phyloP scores from a whole-genome alignment of 2,888 invertebrate species.

The Drosophila meridionalis region DNA sequence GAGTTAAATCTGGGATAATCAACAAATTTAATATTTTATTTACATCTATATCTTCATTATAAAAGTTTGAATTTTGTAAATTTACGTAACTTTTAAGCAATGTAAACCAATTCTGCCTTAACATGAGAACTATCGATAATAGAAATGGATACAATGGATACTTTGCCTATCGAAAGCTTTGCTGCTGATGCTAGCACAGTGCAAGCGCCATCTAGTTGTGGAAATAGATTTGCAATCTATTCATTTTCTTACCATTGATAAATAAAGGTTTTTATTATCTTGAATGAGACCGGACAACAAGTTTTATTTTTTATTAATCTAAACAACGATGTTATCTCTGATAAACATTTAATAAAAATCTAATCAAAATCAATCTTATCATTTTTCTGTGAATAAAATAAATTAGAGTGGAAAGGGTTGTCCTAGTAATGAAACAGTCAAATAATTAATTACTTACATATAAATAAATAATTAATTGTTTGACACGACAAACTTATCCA shows the following conservation, averaged over 20 bases:
- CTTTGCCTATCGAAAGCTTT: neutral
- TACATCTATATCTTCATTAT: neutral
- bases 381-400: neutral
- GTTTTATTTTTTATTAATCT: neutral
- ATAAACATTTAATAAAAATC: neutral
- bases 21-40: neutral
- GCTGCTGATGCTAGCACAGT: neutral
- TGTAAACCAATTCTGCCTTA: neutral
- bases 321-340: neutral
- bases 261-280: neutral
- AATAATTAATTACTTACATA: neutral
- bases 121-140: neutral
- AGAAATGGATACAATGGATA: neutral
- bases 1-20: no score
- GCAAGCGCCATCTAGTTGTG: slow-evolving; percentile 8
- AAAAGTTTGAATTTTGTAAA: no score
- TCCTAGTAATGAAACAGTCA: neutral
- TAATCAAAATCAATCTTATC: neutral
- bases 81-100: no score
- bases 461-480: no score
- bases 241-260: neutral
- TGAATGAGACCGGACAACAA: neutral
- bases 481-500: no score
- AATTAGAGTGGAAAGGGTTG: neutral
- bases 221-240: neutral